A percentile compares a stretch with the other conserved stretches of the same genome.
These are phyloP conservation scores for Chloropsis hardwickii DNA, from an alignment of 2,113 vertebrate genomes.

Conservation along the genomic window DNA sequence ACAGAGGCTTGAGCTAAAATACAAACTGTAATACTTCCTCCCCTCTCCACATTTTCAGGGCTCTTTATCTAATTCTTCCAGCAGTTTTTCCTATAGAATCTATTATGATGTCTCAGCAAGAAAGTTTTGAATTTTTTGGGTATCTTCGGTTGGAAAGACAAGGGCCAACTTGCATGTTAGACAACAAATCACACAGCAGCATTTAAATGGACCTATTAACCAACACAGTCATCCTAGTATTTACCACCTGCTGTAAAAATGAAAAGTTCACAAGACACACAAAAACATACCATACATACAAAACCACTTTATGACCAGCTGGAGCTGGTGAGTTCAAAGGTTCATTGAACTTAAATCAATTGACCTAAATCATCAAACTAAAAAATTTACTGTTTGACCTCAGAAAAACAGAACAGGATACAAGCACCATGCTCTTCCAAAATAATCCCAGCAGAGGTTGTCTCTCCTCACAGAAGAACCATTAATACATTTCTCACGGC, in stretches of 20 bases:
- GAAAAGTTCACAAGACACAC: neutral
- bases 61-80: neutral
- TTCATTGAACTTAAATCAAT: neutral
- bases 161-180: neutral
- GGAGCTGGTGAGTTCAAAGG: fast-evolving
- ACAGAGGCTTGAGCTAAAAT: neutral
- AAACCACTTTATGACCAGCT: neutral
- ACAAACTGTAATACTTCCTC: neutral
- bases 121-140: neutral
- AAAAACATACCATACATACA: neutral
- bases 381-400: neutral
- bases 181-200: neutral
- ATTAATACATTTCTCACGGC: neutral
- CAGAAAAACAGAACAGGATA: neutral
- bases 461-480: neutral
- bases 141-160: neutral
- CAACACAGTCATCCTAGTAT: neutral
- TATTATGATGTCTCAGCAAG: neutral
- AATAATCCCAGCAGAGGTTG: neutral
- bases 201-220: neutral
- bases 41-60: neutral
- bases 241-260: neutral
- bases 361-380: neutral
- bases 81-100: neutral
- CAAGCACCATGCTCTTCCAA: neutral